Evolutionary conservation across 2,113 vertebrate genomes (phyloP), one percentile per base, ranked within the genome.

Genomic region (Prolemur simus): DNA sequence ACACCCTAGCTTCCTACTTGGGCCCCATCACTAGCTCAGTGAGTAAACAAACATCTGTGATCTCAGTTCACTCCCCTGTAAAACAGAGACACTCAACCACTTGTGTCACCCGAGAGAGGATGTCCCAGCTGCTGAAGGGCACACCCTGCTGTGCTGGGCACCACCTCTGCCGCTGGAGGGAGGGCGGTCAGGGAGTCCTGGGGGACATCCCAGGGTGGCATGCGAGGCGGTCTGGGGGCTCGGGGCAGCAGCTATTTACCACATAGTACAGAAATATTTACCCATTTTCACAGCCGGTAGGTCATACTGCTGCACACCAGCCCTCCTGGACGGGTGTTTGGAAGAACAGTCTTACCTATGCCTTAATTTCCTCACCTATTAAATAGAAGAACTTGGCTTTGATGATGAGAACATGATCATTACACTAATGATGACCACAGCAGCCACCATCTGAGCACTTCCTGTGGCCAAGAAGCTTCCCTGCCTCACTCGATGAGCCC

Each of bases 401-500:
- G 54, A n/a, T 9, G 42, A 17, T 63, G 49, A 81, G 63, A 74
- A 66, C 32, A 7, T 12, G 0, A 45, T n/a, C 7, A 3, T 1
- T 1, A 20, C 20, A 21, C 11, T 32, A 42, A 47, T 0, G 23
- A n/a, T 0, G 25, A 8, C 4, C 23, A 12, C 0, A 32, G 23
- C 2, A 2, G 39, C 42, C 15, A 23, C 60, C 27, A 37, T 8
- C 1, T 25, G 52, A 29, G 78, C 1, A 3, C 37, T 4, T 74
- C 20, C 68, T 34, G 11, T 0, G 4, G 63, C 20, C 77, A 29
- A 32, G 29, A 39, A 14, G 23, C 34, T 8, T 45, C 60, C 73
- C 37, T 0, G 2, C 8, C 5, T 23, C 52, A 18, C 12, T 63
- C 25, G 0, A 0, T 3, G 20, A 10, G 3, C 64, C 29, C 14